Conservation (phyloP, 2,797 vertebrate genomes). For the Mormyrops attenuatus region DNA sequence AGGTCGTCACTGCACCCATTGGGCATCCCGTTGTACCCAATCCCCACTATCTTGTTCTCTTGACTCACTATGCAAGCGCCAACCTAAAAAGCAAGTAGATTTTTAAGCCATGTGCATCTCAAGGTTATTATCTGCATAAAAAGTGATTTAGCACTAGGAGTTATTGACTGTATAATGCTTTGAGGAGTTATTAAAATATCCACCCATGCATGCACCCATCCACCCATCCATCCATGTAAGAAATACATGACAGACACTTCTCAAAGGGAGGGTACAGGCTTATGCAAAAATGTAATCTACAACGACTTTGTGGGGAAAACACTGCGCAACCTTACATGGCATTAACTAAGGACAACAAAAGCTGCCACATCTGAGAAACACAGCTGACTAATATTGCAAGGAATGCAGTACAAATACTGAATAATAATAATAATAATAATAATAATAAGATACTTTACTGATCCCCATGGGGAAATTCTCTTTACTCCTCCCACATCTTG, state of each 20-base stretch:
- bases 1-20: slow-evolving; percentile 70
- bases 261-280: neutral
- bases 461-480: neutral
- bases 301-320: neutral
- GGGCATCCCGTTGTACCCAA: slow-evolving; percentile 75
- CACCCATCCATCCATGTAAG: neutral
- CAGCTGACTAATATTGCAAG: neutral
- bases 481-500: neutral
- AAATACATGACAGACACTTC: neutral
- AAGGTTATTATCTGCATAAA: neutral
- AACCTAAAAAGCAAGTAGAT: slow-evolving; percentile 46
- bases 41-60: slow-evolving; percentile 77
- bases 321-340: neutral
- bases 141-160: neutral
- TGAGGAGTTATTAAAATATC: neutral
- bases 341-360: neutral
- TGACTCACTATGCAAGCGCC: slow-evolving; percentile 73
- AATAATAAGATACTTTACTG: neutral
- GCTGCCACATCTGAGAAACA: neutral
- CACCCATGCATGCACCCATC: neutral
- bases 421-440: neutral
- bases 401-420: neutral
- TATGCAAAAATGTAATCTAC: neutral
- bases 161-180: slow-evolving; percentile 3
- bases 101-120: neutral